Conservation (phyloP, 2,888 invertebrate genomes). For the Folsomia candida region DNA sequence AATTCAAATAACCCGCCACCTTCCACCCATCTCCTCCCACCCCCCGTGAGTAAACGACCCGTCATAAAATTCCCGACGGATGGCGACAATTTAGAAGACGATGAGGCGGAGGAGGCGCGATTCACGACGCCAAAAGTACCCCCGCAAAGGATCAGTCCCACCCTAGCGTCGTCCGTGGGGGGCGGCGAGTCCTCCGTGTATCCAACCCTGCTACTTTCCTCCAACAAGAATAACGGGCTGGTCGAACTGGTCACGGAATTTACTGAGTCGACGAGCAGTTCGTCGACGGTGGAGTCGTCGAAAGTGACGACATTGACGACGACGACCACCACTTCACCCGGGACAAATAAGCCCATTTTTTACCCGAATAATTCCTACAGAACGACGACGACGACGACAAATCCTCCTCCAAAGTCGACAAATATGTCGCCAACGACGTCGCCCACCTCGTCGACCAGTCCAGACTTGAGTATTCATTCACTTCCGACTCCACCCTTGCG, state of each 20-base stretch:
- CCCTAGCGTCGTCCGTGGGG: neutral
- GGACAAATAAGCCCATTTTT: constrained; percentile 11
- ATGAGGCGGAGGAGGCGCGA: constrained; percentile 38
- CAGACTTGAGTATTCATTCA: constrained; percentile 28
- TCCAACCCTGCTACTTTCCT: constrained; percentile 38
- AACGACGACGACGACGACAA: constrained; percentile 10
- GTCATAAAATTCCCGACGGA: constrained; percentile 25
- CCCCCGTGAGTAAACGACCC: constrained; percentile 13
- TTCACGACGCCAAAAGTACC: constrained; percentile 29
- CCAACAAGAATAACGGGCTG: constrained; percentile 37
- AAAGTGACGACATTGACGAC: neutral
- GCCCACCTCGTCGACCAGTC: neutral
- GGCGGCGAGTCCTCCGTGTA: constrained; percentile 31
- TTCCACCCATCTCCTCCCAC: neutral
- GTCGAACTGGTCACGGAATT: constrained; percentile 38
- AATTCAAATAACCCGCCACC: constrained; percentile 21
- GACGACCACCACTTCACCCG: neutral
- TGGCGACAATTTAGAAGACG: constrained; percentile 35
- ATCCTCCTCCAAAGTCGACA: constrained; percentile 23
- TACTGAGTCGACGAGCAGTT: neutral
- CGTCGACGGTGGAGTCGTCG: neutral
- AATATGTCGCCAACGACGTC: constrained; percentile 8
- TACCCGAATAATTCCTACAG: constrained; percentile 1
- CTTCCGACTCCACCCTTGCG: constrained; percentile 46
- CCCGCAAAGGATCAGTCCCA: neutral